These are phyloP conservation scores for Crocallis elinguaria DNA, from an alignment of 2,888 invertebrate genomes.

Conservation along the genomic window DNA sequence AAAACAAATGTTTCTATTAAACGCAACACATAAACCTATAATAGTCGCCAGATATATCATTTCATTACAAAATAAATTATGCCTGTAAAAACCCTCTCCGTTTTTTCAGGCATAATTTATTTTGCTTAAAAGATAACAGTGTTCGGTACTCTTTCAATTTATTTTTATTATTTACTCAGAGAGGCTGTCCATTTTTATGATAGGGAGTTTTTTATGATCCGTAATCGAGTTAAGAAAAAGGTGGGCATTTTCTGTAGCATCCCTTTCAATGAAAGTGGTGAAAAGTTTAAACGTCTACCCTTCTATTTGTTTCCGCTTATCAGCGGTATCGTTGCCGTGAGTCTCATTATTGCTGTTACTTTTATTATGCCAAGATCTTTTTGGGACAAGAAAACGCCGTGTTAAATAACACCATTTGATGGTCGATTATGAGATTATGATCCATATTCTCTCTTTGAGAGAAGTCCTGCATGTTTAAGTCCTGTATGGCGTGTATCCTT, in stretches of 20 bases:
- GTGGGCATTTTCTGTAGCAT: slow-evolving; percentile 4
- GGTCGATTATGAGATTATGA: too few relatives aligned
- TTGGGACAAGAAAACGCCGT: too few relatives aligned
- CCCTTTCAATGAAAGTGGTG: slow-evolving; percentile 9
- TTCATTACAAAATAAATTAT: neutral
- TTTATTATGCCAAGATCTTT: too few relatives aligned
- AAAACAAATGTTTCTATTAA: too few relatives aligned
- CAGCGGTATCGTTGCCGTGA: neutral
- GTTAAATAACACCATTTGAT: too few relatives aligned
- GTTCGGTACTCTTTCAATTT: slow-evolving; percentile 22
- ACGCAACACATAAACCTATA: too few relatives aligned
- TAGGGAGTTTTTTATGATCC: slow-evolving; percentile 21
- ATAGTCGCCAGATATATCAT: too few relatives aligned
- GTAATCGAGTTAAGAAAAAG: slow-evolving; percentile 16
- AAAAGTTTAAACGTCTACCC: slow-evolving; percentile 4
- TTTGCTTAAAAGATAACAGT: slow-evolving; percentile 14
- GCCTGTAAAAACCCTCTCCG: slow-evolving; percentile 1
- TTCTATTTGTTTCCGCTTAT: neutral
- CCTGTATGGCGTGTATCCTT: too few relatives aligned
- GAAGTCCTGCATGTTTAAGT: too few relatives aligned
- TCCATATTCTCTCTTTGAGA: too few relatives aligned
- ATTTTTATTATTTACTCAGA: slow-evolving; percentile 27
- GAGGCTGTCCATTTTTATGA: slow-evolving; percentile 27
- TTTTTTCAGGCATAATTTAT: slow-evolving; percentile 15
- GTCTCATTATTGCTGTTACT: too few relatives aligned